Conservation (phyloP, 2,888 invertebrate species). For the Pachydiplax longipennis region DNA sequence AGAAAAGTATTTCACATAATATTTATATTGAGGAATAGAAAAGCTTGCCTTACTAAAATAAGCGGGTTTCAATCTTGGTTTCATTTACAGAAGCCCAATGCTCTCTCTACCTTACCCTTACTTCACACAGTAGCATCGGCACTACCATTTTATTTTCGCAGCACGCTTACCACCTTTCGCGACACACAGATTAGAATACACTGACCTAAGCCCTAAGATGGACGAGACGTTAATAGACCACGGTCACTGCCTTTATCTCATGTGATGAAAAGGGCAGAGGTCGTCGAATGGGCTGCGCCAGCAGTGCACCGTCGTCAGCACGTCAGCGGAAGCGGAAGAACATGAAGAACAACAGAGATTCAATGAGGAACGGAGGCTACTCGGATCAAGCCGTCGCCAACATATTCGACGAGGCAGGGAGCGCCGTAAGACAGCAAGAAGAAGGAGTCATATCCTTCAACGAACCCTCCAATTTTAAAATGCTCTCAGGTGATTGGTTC, state of each 20-base stretch:
- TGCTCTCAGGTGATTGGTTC: slow-evolving; percentile 20
- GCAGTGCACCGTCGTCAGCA: slow-evolving; percentile 18
- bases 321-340: background rate
- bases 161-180: too few species aligned
- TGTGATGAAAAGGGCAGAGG: background rate
- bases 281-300: slow-evolving; percentile 37
- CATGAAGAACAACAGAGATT: background rate
- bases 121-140: too few species aligned
- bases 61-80: too few species aligned
- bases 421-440: background rate
- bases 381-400: slow-evolving; percentile 4
- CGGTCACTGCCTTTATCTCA: background rate
- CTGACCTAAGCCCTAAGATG: too few species aligned
- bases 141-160: too few species aligned
- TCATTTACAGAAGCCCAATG: too few species aligned
- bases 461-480: background rate
- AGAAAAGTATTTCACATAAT: too few species aligned
- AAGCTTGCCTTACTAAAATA: too few species aligned
- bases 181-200: too few species aligned
- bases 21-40: too few species aligned
- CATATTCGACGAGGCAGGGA: slow-evolving; percentile 21
- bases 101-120: too few species aligned
- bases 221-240: too few species aligned
- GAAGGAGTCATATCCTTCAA: slow-evolving; percentile 12
- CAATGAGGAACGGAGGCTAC: background rate